phyloP scores from a whole-genome alignment of 2,888 invertebrate species.

The Pristionchus fissidentatus region DNA sequence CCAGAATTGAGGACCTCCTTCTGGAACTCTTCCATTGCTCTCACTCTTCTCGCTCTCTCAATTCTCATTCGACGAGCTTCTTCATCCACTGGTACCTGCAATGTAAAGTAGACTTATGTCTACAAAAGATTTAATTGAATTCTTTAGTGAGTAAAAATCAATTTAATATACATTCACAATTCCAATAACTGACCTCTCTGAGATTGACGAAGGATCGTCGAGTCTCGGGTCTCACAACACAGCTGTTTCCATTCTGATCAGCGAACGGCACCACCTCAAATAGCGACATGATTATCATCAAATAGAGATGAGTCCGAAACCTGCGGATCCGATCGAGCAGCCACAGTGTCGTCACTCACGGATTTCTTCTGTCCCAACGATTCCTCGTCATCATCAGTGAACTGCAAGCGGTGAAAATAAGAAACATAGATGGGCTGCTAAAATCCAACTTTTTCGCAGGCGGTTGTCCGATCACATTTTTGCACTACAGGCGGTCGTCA shows the following conservation, averaged over 20 bases:
- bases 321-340: not conserved
- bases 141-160: too few relatives aligned
- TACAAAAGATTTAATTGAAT: too few relatives aligned
- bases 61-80: not conserved
- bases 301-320: not conserved
- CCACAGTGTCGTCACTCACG: not conserved
- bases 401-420: not conserved
- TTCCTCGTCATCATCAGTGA: not conserved
- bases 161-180: too few relatives aligned
- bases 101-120: too few relatives aligned
- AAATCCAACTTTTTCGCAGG: too few relatives aligned
- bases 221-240: not conserved
- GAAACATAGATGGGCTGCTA: not conserved
- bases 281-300: not conserved
- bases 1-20: slow-evolving; percentile 7
- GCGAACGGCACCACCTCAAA: slow-evolving; percentile 13
- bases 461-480: too few relatives aligned
- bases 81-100: not conserved
- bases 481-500: too few relatives aligned
- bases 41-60: slow-evolving; percentile 26
- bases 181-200: too few relatives aligned
- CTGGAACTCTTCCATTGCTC: slow-evolving; percentile 24
- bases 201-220: not conserved
- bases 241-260: slow-evolving; percentile 34
- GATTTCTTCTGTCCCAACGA: not conserved